Evolutionary conservation across 2,113 vertebrate genomes (phyloP), one percentile per base, ranked within the genome.

Genomic region (Lipophrys pholis): DNA sequence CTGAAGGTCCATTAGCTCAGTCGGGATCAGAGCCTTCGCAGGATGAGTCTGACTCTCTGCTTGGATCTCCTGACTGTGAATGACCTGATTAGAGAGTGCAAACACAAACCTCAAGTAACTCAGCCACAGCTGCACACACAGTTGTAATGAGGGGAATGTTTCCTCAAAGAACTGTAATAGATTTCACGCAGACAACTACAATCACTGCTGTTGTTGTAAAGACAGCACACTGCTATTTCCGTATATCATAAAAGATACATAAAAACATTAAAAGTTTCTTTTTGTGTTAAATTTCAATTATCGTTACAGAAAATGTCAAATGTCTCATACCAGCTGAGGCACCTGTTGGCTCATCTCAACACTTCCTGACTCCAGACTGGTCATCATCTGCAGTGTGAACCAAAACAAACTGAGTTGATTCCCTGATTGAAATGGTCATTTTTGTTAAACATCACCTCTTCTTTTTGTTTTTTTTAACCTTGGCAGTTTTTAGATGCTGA

Each of bases 401-500:
- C 5, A 76, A 9, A 89, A 49, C 6, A 15, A 59, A 45, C 2
- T 30, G 21, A 43, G 40, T 11, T 54, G 5, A 8, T 14, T 14
- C 11, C 43, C 11, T 1, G 11, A n/a, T 12, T n/a, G 1, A 6
- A 42, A 11, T 46, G 45, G 5, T 46, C 1, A n/a, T 15, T n/a
- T 2, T 30, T 48, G 45, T n/a, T n/a, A 43, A 11, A 2, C 5
- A 14, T 46, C 6, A 12, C 7, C 8, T 50, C 17, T 30, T 30
- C 3, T 3, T 2, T 9, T 15, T 15, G 17, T 46, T 21, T n/a
- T 70, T 55, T 39, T 66, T n/a, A 84, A 98, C 97, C 90, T 96
- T 93, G 42, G 96, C 94, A 8, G 94, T 93, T 89, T 85, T 95
- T 88, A 99, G 97, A 86, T 98, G 97, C 45, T 97, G 97, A 61